Evolutionary conservation across 2,113 vertebrate species (phyloP).

Genomic region (Serinus canaria): DNA sequence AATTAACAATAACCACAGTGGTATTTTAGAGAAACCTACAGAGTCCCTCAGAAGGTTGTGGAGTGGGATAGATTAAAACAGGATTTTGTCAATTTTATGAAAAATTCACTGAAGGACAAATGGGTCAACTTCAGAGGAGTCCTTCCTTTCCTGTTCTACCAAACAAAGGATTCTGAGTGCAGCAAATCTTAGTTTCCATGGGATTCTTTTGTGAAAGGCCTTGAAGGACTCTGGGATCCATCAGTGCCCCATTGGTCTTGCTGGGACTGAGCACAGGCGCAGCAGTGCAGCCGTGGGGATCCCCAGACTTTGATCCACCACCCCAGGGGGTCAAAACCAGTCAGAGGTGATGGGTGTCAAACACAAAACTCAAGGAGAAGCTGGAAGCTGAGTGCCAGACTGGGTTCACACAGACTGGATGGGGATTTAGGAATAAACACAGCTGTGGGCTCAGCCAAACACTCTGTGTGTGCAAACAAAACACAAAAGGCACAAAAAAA

Average conservation of each 20-base stretch:
- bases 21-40: constrained; percentile 37
- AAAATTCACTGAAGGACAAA: constrained; percentile 28
- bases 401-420: neutral
- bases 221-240: neutral
- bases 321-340: neutral
- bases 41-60: constrained; percentile 13
- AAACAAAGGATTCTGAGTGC: neutral
- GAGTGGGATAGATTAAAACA: constrained; percentile 33
- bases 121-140: constrained; percentile 35
- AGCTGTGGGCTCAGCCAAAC: neutral
- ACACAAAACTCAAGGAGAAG: neutral
- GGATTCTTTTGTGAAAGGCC: neutral
- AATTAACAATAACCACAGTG: constrained; percentile 65
- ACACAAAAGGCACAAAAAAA: neutral
- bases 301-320: neutral
- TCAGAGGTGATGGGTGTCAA: neutral
- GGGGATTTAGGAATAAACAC: neutral
- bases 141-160: neutral
- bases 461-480: neutral
- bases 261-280: neutral
- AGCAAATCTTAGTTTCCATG: neutral
- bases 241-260: accelerated
- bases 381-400: neutral
- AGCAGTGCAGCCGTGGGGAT: neutral
- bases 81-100: constrained; percentile 52